Conservation (phyloP, 1,140 invertebrate genomes). For the Drosophila sturtevanti region DNA sequence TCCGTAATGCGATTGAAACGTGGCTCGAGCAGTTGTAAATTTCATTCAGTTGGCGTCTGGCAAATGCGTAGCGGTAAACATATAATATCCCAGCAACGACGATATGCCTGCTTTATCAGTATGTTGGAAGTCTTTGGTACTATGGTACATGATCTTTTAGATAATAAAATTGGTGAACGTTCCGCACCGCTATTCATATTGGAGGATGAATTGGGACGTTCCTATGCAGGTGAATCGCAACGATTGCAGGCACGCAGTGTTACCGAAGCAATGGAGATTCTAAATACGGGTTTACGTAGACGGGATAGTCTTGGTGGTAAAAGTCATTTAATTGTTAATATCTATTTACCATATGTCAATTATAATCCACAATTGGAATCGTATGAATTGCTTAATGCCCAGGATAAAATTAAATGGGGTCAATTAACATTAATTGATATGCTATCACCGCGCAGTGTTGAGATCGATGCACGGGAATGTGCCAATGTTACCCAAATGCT, state of each 20-base stretch:
- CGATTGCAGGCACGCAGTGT: not conserved
- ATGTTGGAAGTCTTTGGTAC: not conserved
- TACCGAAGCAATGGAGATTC: not conserved
- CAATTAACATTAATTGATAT: not conserved
- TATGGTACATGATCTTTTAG: not conserved
- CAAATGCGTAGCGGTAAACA: not conserved
- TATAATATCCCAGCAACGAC: not conserved
- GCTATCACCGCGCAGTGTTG: not conserved
- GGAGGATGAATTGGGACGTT: not conserved
- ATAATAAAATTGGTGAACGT: not conserved
- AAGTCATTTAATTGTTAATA: not conserved
- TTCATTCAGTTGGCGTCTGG: not conserved
- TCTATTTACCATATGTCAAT: not conserved
- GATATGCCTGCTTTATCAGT: conserved; percentile 1
- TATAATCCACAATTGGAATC: not conserved
- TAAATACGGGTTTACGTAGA: not conserved
- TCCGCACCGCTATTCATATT: not conserved
- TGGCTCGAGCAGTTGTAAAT: not conserved
- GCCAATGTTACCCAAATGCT: conserved; percentile 1
- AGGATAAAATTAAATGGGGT: not conserved
- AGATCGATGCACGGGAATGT: not conserved
- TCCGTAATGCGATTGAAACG: not conserved
- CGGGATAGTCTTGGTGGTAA: not conserved
- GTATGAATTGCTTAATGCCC: not conserved
- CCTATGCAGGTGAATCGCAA: not conserved